Evolutionary conservation across 2,888 invertebrate species (phyloP), one percentile per base, ranked within the genome.

Genomic region (Athrips mouffetella): DNA sequence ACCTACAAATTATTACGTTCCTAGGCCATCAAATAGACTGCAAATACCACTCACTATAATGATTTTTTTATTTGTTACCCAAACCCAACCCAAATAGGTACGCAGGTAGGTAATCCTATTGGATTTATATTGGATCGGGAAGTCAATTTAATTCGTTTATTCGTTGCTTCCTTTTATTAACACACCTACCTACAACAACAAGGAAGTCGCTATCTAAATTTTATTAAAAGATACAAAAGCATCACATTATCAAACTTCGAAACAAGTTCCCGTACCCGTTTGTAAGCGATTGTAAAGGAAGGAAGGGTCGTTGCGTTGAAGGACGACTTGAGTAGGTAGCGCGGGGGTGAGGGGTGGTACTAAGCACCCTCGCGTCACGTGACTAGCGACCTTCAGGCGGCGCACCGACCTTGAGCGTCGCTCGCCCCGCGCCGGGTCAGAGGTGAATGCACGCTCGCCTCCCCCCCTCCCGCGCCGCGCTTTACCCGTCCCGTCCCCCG

Each of bases 381-480:
- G 86, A 84, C 76, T 61, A 62, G 76, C 85, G 87, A 88, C 88
- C 88, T 88, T 87, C 88, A 84, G 76, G 78, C 84, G 78, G 87
- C 85, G 83, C 85, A 84, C 83, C 88, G 87, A 87, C 88, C 88
- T 87, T 87, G 88, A 83, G 84, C 77, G 76, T 62, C 78, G 80
- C 75, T 76, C 76, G 15, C 41, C 41, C 23, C 80, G 76, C 84
- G 80, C 79, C 87, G 86, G 87, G 87, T 87, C 87, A 87, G 87
- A 87, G 87, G 87, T 88, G 86, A 86, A 87, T 80, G 87, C 78
- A 82, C 87, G 80, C 73, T 31, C 54, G 44, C 60, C 63, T 56
- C 67, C 61, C 65, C n/a, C 63, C 64, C 58, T 62, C 62, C 58
- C 58, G 61, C 70, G 72, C 65, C 63, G 62, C 62, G n/a, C 67